phyloP scores from a whole-genome alignment of 2,797 vertebrate species.

The Poeciliopsis infans region DNA sequence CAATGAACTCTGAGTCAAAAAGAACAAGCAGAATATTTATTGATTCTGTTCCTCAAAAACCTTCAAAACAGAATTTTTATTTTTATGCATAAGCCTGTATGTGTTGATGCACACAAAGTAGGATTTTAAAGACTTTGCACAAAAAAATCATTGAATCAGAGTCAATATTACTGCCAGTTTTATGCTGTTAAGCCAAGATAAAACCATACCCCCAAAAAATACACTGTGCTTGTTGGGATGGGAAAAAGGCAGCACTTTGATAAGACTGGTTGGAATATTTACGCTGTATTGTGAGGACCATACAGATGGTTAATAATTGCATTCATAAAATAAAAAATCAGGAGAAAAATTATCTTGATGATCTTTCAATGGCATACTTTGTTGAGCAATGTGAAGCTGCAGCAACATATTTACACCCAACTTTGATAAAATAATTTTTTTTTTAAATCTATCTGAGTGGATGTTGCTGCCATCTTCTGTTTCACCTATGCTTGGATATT shows the following conservation, averaged over 20 bases:
- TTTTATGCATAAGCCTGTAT: neutral
- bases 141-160: neutral
- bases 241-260: neutral
- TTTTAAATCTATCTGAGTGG: neutral
- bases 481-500: neutral
- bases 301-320: neutral
- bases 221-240: neutral
- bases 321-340: neutral
- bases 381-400: neutral
- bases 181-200: neutral
- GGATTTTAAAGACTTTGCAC: neutral
- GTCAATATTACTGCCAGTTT: neutral
- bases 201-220: neutral
- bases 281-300: neutral
- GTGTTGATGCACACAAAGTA: neutral
- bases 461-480: neutral
- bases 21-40: constrained; percentile 15
- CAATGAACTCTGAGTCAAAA: constrained; percentile 25
- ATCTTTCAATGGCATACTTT: neutral
- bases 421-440: neutral
- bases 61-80: neutral
- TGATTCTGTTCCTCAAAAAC: constrained; percentile 14
- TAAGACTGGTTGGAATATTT: neutral
- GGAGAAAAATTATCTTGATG: neutral
- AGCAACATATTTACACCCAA: neutral